These are phyloP conservation scores for Aplidium turbinatum DNA, from an alignment of 23 tunicate genomes.

Conservation along the genomic window DNA sequence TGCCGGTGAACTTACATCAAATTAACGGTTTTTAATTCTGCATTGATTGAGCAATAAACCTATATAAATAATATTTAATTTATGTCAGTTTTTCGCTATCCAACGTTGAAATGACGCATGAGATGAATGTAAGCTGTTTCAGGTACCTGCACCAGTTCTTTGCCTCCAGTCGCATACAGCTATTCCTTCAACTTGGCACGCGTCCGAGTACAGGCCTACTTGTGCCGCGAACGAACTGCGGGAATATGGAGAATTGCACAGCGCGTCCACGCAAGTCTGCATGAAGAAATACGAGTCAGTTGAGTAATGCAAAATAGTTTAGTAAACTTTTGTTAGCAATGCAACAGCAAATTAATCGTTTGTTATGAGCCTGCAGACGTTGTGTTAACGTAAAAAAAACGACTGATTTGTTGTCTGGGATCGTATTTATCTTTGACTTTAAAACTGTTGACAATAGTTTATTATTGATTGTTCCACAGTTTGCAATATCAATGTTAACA, in stretches of 20 bases:
- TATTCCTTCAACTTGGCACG: constrained; percentile 50
- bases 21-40: background rate
- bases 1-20: constrained; percentile 6
- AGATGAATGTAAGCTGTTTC: background rate
- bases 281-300: background rate
- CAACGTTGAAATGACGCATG: background rate
- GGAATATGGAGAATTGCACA: constrained; percentile 29
- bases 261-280: constrained; percentile 51
- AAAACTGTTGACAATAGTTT: too few relatives aligned
- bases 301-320: background rate
- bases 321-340: constrained; percentile 2
- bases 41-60: background rate
- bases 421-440: too few relatives aligned
- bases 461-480: too few relatives aligned
- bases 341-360: too few relatives aligned
- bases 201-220: constrained; percentile 64
- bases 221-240: constrained; percentile 8
- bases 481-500: background rate
- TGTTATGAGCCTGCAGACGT: too few relatives aligned
- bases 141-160: constrained; percentile 24
- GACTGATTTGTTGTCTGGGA: too few relatives aligned
- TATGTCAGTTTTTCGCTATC: background rate
- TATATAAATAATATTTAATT: background rate
- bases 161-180: constrained; percentile 65
- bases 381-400: too few relatives aligned